Percentiles rank a stretch among this genome's conserved stretches.
Conservation (phyloP, 2,888 invertebrate species). For the Trichacis sp. region DNA sequence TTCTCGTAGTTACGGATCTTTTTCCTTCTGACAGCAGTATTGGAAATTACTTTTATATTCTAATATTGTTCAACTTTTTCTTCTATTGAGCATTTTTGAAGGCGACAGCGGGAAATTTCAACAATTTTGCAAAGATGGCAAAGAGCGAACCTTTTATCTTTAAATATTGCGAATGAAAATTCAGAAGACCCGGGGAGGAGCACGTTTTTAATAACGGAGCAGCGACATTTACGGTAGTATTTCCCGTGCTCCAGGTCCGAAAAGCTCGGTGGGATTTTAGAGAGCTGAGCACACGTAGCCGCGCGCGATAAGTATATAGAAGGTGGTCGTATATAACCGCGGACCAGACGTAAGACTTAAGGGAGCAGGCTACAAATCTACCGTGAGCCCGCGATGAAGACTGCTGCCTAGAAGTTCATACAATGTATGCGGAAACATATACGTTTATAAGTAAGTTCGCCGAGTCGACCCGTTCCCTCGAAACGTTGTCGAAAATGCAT, state of each 20-base stretch:
- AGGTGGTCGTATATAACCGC: slow-evolving; percentile 56
- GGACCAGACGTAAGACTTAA: slow-evolving; percentile 57
- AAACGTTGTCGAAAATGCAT: not conserved
- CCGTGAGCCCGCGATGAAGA: slow-evolving; percentile 52
- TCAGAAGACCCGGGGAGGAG: not conserved
- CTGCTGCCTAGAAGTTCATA: slow-evolving; percentile 30
- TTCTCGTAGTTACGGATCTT: no score
- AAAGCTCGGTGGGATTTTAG: slow-evolving; percentile 55
- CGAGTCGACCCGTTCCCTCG: not conserved
- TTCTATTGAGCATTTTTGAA: no score
- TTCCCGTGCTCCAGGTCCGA: slow-evolving; percentile 22
- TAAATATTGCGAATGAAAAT: not conserved
- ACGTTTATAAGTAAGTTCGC: not conserved
- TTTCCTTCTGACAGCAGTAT: no score
- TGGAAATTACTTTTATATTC: no score
- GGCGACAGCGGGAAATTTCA: no score
- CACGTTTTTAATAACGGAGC: slow-evolving; percentile 34
- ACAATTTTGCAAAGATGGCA: no score
- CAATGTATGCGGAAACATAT: slow-evolving; percentile 29
- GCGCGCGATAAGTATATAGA: slow-evolving; percentile 54
- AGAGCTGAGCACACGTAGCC: slow-evolving; percentile 56
- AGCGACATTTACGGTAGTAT: slow-evolving; percentile 26
- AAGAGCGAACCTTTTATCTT: no score
- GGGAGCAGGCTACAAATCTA: slow-evolving; percentile 64
- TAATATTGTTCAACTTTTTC: no score